Percentiles rank a stretch among this genome's conserved stretches.
Evolutionary conservation across 2,888 invertebrate genomes (phyloP).

Genomic region (Netelia inedita): DNA sequence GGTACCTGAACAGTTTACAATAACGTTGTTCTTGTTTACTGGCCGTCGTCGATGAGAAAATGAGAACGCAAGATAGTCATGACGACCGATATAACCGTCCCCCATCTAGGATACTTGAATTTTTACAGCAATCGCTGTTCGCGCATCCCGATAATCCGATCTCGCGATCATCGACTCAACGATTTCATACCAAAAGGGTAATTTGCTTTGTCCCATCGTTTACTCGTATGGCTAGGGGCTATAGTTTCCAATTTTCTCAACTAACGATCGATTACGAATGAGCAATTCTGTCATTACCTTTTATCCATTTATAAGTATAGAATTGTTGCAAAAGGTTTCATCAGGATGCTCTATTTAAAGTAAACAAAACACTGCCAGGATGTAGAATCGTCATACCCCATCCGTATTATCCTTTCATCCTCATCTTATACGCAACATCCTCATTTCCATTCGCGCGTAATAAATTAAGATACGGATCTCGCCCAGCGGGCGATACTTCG

Average conservation of each 20-base stretch:
- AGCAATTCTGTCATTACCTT: not conserved
- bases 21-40: slow-evolving; percentile 54
- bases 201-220: slow-evolving; percentile 1
- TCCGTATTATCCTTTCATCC: slow-evolving; percentile 28
- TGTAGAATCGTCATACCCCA: slow-evolving; percentile 33
- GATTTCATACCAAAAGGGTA: not conserved
- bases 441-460: slow-evolving; percentile 30
- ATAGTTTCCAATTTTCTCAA: not conserved
- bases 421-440: slow-evolving; percentile 24
- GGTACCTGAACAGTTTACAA: slow-evolving; percentile 67
- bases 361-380: slow-evolving; percentile 59
- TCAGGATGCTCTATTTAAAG: slow-evolving; percentile 13
- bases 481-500: not conserved
- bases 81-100: slow-evolving; percentile 38
- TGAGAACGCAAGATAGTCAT: not conserved
- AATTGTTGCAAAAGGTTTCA: slow-evolving; percentile 24
- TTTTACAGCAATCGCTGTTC: slow-evolving; percentile 10
- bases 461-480: slow-evolving; percentile 39
- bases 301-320: not conserved
- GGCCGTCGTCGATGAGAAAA: slow-evolving; percentile 6
- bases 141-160: slow-evolving; percentile 32
- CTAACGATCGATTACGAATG: not conserved
- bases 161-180: slow-evolving; percentile 4
- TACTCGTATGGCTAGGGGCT: not conserved
- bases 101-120: slow-evolving; percentile 36